Evolutionary conservation across 2,113 vertebrate genomes (phyloP), one percentile per base, ranked within the genome.

Genomic region (Urocynchramus pylzowi): DNA sequence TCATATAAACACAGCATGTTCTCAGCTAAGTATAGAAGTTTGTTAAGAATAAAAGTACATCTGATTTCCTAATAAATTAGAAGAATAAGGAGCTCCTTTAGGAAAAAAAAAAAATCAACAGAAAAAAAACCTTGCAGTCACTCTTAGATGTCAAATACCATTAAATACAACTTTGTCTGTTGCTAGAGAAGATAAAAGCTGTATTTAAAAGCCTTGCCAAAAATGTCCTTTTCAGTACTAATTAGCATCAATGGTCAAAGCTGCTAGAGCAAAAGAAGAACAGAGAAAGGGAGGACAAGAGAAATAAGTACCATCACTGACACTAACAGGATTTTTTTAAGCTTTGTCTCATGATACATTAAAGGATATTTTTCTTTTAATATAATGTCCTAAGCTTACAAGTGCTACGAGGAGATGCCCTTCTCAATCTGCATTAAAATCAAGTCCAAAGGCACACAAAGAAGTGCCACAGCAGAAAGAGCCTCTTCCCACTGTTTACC

Each of bases 151-250:
- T 93, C 93, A 96, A 96, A 94, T 78, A 82, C 54, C 65, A 97
- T 97, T 97, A 97, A 89, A 94, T 64, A 80, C 83, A 91, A 95
- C 90, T 93, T 94, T 70, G 70, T 87, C 91, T 95, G 91, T 96
- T 95, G 90, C 85, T 94, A 83, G 87, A 94, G 88, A 95, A 98
- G 95, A 97, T 97, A 97, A 97, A 98, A 97, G 97, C 95, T 93
- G 92, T 91, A 96, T 97, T 96, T 97, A 94, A 96, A 97, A 95
- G 95, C 97, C 95, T 96, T 95, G 90, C 92, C 95, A 97, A 97
- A 98, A 98, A 98, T 95, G 97, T 97, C 97, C 97, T 98, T 98
- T 98, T 98, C 97, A 97, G 92, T 88, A 96, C 94, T 97, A 97
- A 98, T 98, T 98, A 98, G 91, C 97, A 97, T 98, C 97, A 98